A percentile compares a stretch with the other conserved stretches of the same genome.
phyloP scores from a whole-genome alignment of 30 jellyfish, hydroid and myxozoan species.

The Mastigias papua region DNA sequence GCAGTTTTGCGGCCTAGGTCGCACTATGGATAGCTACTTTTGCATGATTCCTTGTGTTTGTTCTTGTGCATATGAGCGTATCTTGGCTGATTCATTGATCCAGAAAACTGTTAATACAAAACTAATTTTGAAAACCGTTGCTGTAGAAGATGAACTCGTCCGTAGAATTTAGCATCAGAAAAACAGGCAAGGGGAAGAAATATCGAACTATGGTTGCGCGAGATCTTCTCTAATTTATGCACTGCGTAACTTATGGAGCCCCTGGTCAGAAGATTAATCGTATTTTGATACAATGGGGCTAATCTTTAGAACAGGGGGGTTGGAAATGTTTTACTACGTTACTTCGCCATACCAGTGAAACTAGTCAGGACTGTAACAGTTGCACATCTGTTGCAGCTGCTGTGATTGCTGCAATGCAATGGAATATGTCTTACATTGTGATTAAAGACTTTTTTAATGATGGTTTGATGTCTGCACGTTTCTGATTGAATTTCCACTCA shows the following conservation, averaged over 20 bases:
- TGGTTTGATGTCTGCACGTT: not conserved
- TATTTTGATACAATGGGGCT: not conserved
- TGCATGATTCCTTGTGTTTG: too few relatives aligned
- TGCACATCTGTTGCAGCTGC: slow-evolving; percentile 25
- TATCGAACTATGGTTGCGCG: not conserved
- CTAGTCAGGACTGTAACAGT: slow-evolving; percentile 7
- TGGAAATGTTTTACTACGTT: not conserved
- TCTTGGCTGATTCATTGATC: too few relatives aligned
- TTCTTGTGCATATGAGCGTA: too few relatives aligned
- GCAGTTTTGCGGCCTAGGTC: too few relatives aligned
- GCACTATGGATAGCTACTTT: too few relatives aligned
- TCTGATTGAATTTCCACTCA: not conserved
- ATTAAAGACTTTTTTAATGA: not conserved
- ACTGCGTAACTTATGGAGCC: not conserved
- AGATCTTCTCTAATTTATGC: too few relatives aligned
- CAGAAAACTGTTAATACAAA: too few relatives aligned
- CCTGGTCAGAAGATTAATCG: slow-evolving; percentile 14
- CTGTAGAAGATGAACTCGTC: too few relatives aligned
- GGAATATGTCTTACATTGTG: not conserved
- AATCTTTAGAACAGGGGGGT: not conserved
- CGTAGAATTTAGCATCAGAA: not conserved
- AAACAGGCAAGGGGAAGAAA: not conserved
- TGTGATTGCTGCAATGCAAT: not conserved
- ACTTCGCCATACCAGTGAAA: slow-evolving; percentile 1
- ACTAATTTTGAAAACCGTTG: too few relatives aligned